Percentiles rank a stretch among this genome's conserved stretches.
Evolutionary conservation across 2,888 invertebrate species (phyloP).

Genomic region (Drosophila subsilvestris): DNA sequence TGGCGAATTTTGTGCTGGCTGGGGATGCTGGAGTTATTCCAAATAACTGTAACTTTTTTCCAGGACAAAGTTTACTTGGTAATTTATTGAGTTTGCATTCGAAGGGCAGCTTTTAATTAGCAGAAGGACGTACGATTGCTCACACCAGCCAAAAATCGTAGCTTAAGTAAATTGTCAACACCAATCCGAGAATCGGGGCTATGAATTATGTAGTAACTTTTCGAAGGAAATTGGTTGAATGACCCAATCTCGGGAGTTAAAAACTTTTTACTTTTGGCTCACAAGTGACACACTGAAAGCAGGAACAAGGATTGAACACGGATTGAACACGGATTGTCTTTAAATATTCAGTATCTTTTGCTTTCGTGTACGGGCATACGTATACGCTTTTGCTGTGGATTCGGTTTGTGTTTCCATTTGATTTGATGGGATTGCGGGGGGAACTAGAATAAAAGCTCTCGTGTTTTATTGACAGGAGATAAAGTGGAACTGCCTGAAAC

Average conservation of each 20-base stretch:
- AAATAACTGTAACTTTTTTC: slow-evolving; percentile 28
- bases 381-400: neutral
- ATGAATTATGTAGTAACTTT: neutral
- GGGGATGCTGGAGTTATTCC: slow-evolving; percentile 11
- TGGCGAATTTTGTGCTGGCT: neutral
- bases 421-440: neutral
- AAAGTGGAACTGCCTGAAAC: too few relatives aligned
- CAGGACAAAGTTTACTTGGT: slow-evolving; percentile 39
- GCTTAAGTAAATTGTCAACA: slow-evolving; percentile 28
- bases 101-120: slow-evolving; percentile 32
- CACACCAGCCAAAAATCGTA: slow-evolving; percentile 1
- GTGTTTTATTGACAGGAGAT: too few relatives aligned
- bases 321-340: neutral
- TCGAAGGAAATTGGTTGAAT: slow-evolving; percentile 5
- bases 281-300: neutral
- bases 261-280: slow-evolving; percentile 2
- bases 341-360: neutral
- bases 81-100: slow-evolving; percentile 36
- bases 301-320: slow-evolving; percentile 8
- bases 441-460: neutral
- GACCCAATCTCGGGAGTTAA: slow-evolving; percentile 9
- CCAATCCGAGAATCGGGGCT: neutral
- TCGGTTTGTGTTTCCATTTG: neutral
- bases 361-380: neutral
- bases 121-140: slow-evolving; percentile 4